Evolutionary conservation across 2,113 vertebrate genomes (phyloP).

Genomic region (Rhodinocichla rosea): DNA sequence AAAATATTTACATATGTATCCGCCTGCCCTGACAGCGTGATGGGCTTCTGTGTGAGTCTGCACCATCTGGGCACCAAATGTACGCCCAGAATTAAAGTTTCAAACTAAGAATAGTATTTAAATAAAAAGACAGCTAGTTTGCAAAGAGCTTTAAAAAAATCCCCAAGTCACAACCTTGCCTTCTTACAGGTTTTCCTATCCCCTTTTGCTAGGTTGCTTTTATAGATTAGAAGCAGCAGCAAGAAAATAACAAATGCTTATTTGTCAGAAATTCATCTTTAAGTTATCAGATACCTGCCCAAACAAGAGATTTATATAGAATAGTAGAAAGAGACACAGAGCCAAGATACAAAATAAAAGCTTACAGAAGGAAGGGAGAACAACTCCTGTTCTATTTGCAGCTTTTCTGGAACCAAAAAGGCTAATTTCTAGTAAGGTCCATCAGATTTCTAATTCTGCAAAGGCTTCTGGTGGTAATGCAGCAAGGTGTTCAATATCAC

Average conservation of each 20-base stretch:
- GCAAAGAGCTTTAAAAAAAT: neutral
- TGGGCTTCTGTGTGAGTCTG: conserved; percentile 71
- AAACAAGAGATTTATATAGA: neutral
- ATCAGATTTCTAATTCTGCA: neutral
- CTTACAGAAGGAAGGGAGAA: neutral
- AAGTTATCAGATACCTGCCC: neutral
- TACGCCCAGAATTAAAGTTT: conserved; percentile 72
- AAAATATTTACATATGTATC: conserved; percentile 78
- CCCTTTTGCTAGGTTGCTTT: neutral
- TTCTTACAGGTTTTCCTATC: neutral
- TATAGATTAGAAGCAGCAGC: neutral
- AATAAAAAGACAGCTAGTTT: neutral
- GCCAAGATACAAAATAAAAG: neutral
- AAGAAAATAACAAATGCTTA: neutral
- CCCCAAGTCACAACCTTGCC: neutral
- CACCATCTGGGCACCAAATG: conserved; percentile 75
- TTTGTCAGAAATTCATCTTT: conserved; percentile 38
- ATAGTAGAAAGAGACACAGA: neutral
- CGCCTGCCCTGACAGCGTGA: conserved; percentile 75
- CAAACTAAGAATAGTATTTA: conserved; percentile 48
- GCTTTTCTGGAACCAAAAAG: neutral
- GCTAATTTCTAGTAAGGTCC: neutral
- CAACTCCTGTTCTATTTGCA: neutral
- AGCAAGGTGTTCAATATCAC: neutral
- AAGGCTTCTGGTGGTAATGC: neutral